Conservation (phyloP, 2,113 vertebrate species). For the Brachionichthys hirsutus region DNA sequence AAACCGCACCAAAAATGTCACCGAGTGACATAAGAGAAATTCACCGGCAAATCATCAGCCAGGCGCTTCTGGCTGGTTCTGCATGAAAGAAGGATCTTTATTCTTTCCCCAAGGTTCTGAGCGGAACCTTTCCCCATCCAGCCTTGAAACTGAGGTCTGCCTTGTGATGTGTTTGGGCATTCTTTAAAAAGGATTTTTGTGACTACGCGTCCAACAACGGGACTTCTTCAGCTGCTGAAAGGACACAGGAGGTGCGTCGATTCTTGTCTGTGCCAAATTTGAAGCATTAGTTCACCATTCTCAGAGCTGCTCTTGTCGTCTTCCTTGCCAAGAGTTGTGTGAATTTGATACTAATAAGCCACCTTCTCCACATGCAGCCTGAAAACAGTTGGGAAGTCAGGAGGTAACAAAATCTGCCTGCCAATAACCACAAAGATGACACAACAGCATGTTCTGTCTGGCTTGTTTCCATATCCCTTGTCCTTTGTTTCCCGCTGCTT, state of each 20-base stretch:
- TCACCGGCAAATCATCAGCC: too few relatives aligned
- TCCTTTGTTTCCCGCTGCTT: neutral
- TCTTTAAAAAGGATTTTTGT: slow-evolving; percentile 58
- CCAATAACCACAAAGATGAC: too few relatives aligned
- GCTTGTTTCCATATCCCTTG: too few relatives aligned
- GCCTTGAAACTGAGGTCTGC: slow-evolving; percentile 33
- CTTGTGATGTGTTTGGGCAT: slow-evolving; percentile 48
- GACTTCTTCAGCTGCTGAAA: slow-evolving; percentile 22
- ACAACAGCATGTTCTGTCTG: too few relatives aligned
- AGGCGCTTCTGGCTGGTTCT: neutral
- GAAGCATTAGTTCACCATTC: neutral
- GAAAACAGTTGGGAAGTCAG: neutral
- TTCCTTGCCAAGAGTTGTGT: neutral
- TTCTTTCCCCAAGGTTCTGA: neutral
- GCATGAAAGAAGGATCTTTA: neutral
- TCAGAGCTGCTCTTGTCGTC: neutral
- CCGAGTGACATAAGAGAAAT: too few relatives aligned
- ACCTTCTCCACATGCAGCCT: too few relatives aligned
- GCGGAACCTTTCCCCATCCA: slow-evolving; percentile 34
- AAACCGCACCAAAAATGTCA: too few relatives aligned
- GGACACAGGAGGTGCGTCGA: neutral
- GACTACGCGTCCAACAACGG: slow-evolving; percentile 20
- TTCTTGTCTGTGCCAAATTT: neutral
- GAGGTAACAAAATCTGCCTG: neutral
- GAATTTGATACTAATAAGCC: neutral